A percentile compares a stretch with the other conserved stretches of the same genome.
Evolutionary conservation across 2,113 vertebrate genomes (phyloP).

Genomic region (Elephantulus edwardii): DNA sequence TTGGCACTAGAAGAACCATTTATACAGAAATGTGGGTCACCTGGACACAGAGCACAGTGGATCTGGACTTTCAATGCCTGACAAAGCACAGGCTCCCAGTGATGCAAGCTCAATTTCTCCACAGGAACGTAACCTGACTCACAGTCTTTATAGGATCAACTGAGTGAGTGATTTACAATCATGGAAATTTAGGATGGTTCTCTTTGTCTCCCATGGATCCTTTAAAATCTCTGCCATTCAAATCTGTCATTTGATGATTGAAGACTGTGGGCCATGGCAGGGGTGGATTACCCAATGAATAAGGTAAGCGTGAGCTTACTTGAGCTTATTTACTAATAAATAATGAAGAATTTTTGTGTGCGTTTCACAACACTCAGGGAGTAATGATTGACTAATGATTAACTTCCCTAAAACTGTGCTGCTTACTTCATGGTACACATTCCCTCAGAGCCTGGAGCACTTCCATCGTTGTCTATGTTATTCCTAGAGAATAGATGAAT

Average conservation of each 20-base stretch:
- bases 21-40: constrained; percentile 64
- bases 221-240: not conserved
- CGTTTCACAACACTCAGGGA: not conserved
- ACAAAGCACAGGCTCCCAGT: not conserved
- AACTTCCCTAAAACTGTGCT: not conserved
- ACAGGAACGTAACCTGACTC: not conserved
- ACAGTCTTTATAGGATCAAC: not conserved
- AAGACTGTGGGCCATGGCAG: not conserved
- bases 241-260: not conserved
- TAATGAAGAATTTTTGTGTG: not conserved
- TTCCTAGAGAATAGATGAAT: not conserved
- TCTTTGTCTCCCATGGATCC: not conserved
- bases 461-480: not conserved
- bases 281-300: not conserved
- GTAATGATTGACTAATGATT: not conserved
- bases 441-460: not conserved
- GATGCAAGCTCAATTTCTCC: constrained; percentile 10
- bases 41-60: constrained; percentile 30
- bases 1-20: constrained; percentile 62
- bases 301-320: not conserved
- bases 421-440: not conserved
- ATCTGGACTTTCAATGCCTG: constrained; percentile 5
- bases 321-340: not conserved
- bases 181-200: not conserved
- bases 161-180: constrained; percentile 32